Evolutionary conservation across 2,888 invertebrate genomes (phyloP), one percentile per base, ranked within the genome.

Genomic region (Drosophila tanythrix): DNA sequence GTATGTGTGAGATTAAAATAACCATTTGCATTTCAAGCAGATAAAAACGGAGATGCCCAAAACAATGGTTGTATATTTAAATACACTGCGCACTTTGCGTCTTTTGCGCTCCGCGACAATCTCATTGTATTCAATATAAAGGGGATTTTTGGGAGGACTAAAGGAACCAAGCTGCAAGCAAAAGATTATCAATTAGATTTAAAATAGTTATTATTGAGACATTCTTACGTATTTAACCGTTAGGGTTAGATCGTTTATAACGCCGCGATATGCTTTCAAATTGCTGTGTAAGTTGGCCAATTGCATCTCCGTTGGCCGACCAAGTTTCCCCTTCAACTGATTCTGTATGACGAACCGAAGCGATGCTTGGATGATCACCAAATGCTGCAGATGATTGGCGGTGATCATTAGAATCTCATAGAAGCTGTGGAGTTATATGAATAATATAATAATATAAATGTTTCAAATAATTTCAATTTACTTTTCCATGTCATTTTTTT

Each of bases 341-440:
- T 87, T 76, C 18, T 65, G 82, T 5, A 91, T 74, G 4, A 93
- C 84, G 57, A 87, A 93, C 35, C 86, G 90, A 4, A 93, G 18
- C 0, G 92, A 82, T 5, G 93, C 78, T 69, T 87, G 92, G 1
- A 93, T 83, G 3, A 92, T 90, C 5, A 92, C 80, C 62, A 92
- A 74, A 76, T 93, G 91, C 83, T 92, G 92, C 38, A 93, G 69
- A 74, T 93, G 93, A 81, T 92, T 93, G 57, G 92, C 92, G 0
- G 92, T 85, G 13, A 93, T 80, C 90, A 93, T 88, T 0, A 93
- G 88, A 15, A 93, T 91, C 61, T 93, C 92, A 71, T 93, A 92
- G 68, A 93, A 93, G 67, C 93, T 93, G 65, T 15, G 77, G 81
- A 53, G 3, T 43, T 25, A 13, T 27, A 25, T 3, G 10, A 2